Percentiles rank a stretch among this genome's conserved stretches.
Conservation (phyloP, 2,113 vertebrate species). For the Marmota flaviventris region DNA sequence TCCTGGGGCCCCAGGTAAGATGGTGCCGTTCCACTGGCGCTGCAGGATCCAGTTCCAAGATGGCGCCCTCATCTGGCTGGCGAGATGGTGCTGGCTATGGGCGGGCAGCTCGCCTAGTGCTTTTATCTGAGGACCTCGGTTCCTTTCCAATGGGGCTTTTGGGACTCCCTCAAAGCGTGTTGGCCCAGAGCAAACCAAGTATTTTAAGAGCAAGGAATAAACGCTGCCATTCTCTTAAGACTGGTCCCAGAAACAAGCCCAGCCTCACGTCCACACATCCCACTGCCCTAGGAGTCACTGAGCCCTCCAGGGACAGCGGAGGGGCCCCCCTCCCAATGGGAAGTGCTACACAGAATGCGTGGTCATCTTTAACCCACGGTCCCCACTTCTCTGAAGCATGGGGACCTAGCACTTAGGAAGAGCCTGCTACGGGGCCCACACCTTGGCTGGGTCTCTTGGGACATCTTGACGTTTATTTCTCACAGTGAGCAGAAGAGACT, state of each 20-base stretch:
- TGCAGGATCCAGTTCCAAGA: neutral
- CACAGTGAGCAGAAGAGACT: neutral
- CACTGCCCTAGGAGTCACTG: neutral
- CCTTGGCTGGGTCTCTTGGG: neutral
- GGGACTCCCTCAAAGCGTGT: neutral
- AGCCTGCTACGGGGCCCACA: neutral
- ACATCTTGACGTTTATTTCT: neutral
- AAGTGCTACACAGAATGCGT: neutral
- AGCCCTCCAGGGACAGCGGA: neutral
- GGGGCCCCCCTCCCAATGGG: neutral
- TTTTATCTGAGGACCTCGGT: neutral
- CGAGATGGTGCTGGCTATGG: too few relatives aligned
- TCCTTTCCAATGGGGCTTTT: neutral
- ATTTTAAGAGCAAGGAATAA: neutral
- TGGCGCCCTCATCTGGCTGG: neutral
- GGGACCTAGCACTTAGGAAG: neutral
- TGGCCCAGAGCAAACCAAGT: neutral
- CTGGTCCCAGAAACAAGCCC: neutral
- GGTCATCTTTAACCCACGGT: neutral
- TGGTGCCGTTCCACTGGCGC: fast-evolving
- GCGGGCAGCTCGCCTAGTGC: neutral
- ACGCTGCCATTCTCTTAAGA: neutral
- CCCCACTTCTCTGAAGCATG: neutral
- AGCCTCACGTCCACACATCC: neutral
- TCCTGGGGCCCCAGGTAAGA: too few relatives aligned